phyloP scores from a whole-genome alignment of 2,797 vertebrate species.

The Numenius phaeopus region DNA sequence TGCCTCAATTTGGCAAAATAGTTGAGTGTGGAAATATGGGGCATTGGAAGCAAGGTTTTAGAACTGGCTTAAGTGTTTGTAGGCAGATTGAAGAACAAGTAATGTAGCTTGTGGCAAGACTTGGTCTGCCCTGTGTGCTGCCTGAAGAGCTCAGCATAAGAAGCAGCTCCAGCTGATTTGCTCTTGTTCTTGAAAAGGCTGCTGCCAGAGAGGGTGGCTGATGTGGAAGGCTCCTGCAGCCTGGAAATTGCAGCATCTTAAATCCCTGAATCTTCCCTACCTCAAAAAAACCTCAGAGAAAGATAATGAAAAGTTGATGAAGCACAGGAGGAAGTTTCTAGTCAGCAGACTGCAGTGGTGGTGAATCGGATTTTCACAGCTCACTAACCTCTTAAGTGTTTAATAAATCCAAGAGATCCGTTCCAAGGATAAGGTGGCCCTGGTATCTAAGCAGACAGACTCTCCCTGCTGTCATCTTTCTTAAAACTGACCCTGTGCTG shows the following conservation, averaged over 20 bases:
- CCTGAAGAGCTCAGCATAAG: not conserved
- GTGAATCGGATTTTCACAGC: slow-evolving; percentile 51
- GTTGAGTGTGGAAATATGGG: not conserved
- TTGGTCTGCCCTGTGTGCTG: fast-evolving
- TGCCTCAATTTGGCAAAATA: not conserved
- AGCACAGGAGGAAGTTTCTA: slow-evolving; percentile 29
- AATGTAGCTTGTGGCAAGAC: no score
- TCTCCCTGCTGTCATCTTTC: slow-evolving; percentile 29
- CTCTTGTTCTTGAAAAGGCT: not conserved
- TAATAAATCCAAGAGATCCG: slow-evolving; percentile 32
- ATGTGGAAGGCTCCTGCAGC: not conserved
- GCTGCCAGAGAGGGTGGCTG: not conserved
- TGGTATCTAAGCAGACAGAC: slow-evolving; percentile 9
- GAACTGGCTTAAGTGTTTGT: not conserved
- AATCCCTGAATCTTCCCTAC: slow-evolving; percentile 1
- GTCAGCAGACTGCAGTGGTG: slow-evolving; percentile 12
- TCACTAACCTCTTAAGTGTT: slow-evolving; percentile 44
- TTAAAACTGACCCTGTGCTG: not conserved
- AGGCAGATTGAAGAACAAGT: not conserved
- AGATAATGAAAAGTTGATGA: slow-evolving; percentile 55
- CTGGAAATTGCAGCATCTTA: not conserved
- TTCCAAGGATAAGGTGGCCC: slow-evolving; percentile 46
- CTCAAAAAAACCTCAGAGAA: not conserved
- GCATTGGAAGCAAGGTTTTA: not conserved
- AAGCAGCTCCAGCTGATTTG: not conserved